A percentile compares a stretch with the other conserved stretches of the same genome.
Evolutionary conservation across 2,888 invertebrate genomes (phyloP).

Genomic region (Podabrus alpinus): DNA sequence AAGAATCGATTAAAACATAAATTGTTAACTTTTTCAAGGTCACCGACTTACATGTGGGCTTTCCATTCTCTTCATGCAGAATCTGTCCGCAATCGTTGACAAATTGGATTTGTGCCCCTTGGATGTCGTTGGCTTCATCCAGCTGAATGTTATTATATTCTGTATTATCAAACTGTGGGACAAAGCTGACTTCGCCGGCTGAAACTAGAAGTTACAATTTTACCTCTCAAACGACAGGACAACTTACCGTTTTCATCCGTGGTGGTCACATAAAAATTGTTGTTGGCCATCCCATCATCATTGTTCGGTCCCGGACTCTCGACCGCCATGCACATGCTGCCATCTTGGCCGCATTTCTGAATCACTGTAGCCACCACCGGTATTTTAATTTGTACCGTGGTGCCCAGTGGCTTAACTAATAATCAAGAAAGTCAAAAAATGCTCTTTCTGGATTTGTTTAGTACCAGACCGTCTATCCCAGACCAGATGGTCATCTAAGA

Average conservation of each 20-base stretch:
- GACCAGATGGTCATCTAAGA: neutral
- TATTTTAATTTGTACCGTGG: slow-evolving; percentile 53
- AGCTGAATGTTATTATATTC: neutral
- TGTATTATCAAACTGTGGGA: neutral
- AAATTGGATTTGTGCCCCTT: neutral
- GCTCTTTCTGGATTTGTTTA: neutral
- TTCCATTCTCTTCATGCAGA: neutral
- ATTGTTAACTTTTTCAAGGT: neutral
- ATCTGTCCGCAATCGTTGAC: neutral
- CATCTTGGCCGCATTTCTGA: slow-evolving; percentile 49
- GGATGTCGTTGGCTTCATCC: neutral
- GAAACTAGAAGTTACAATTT: neutral
- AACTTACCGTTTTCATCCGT: slow-evolving; percentile 7
- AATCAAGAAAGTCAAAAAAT: neutral
- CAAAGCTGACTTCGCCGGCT: neutral
- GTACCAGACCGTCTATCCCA: neutral
- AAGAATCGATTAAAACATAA: neutral
- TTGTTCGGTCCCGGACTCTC: slow-evolving; percentile 51
- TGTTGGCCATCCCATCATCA: slow-evolving; percentile 26
- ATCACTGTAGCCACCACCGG: slow-evolving; percentile 55
- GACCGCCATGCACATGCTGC: slow-evolving; percentile 50
- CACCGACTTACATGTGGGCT: neutral
- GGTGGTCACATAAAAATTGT: slow-evolving; percentile 30
- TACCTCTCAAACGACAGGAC: neutral
- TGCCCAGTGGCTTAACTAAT: slow-evolving; percentile 33